These are phyloP conservation scores for Accipiter cooperii DNA, from an alignment of 2,113 vertebrate genomes.

Conservation along the genomic window DNA sequence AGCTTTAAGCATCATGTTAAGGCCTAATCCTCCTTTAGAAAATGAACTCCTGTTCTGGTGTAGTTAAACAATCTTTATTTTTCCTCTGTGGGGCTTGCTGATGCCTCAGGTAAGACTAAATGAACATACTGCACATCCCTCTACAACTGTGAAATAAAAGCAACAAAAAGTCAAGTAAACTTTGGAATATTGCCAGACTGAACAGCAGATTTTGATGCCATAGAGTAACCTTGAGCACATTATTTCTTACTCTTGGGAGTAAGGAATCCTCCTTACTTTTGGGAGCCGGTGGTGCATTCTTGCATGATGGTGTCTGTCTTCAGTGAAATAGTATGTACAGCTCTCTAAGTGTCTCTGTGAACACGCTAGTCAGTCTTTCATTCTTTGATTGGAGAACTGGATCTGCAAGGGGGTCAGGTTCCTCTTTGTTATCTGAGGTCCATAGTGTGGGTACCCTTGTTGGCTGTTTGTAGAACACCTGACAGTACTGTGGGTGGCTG, in stretches of 20 bases:
- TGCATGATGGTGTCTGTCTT: neutral
- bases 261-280: no score
- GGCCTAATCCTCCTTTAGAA: constrained; percentile 44
- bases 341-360: neutral
- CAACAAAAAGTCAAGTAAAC: neutral
- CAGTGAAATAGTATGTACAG: neutral
- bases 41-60: neutral
- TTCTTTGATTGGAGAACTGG: neutral
- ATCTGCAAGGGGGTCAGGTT: neutral
- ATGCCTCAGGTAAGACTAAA: neutral
- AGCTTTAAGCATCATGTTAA: constrained; percentile 52
- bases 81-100: neutral
- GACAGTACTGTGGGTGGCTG: neutral
- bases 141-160: neutral
- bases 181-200: neutral
- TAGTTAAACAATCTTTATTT: constrained; percentile 4
- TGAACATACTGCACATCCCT: neutral
- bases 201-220: neutral
- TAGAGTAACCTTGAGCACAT: neutral
- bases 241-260: neutral
- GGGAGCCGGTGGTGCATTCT: neutral
- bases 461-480: neutral
- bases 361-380: neutral
- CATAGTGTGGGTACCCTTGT: neutral
- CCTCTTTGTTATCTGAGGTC: neutral